Percentiles rank a stretch among this genome's conserved stretches.
These are phyloP conservation scores for Microtus oregoni DNA, from an alignment of 2,113 vertebrate species.

Conservation along the genomic window DNA sequence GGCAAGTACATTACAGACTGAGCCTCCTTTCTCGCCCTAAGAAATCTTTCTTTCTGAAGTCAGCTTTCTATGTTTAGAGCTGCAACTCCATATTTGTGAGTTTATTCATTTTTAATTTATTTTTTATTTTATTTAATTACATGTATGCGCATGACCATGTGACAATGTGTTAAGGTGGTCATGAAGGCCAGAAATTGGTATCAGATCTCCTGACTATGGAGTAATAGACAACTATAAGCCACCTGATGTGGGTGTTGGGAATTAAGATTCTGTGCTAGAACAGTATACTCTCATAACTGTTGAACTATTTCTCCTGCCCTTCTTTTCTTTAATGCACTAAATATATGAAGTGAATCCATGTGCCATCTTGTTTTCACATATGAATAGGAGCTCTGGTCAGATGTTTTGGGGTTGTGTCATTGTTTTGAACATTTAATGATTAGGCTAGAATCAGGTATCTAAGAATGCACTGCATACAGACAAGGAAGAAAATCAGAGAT, in stretches of 20 bases:
- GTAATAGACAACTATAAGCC: too few species aligned
- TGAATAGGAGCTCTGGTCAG: neutral
- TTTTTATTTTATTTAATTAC: neutral
- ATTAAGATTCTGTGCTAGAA: neutral
- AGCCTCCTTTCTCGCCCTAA: neutral
- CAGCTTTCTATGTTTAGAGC: neutral
- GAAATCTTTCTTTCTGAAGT: slow-evolving; percentile 15
- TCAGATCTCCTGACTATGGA: neutral
- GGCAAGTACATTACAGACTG: neutral
- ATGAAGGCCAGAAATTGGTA: neutral
- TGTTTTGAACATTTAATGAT: neutral
- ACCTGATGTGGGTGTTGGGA: neutral
- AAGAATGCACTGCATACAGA: neutral
- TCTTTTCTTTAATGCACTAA: neutral
- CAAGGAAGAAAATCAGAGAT: neutral
- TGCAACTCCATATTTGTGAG: neutral
- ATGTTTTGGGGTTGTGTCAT: neutral
- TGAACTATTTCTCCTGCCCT: neutral
- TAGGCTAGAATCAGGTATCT: neutral
- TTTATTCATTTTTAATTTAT: neutral
- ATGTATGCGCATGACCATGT: neutral
- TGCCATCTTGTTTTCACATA: neutral
- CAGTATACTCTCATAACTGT: neutral
- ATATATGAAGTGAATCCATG: neutral
- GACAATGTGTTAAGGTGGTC: neutral